Conservation (phyloP, 1,140 invertebrate species). For the Drosophila arawakana region DNA sequence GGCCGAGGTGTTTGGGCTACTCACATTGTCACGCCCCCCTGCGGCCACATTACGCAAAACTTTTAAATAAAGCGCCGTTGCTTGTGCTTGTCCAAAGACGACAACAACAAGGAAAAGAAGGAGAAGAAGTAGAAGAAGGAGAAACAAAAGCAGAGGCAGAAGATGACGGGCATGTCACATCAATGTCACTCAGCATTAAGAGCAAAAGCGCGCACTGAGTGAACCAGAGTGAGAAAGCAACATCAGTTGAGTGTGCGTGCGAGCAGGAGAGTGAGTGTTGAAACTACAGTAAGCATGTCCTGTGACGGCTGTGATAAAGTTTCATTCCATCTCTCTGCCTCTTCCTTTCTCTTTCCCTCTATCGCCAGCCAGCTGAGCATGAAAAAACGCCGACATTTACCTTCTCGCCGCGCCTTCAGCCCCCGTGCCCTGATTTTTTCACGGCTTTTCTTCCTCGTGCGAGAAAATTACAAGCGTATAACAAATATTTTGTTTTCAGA, state of each 20-base stretch:
- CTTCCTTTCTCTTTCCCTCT: conserved; percentile 6
- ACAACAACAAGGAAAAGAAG: conserved; percentile 9
- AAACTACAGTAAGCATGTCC: conserved; percentile 57
- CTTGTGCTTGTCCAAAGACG: conserved; percentile 24
- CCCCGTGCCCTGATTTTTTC: conserved; percentile 40
- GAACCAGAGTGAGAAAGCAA: background rate
- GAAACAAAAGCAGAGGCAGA: conserved; percentile 26
- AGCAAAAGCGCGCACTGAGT: conserved; percentile 28
- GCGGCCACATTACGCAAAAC: conserved; percentile 72
- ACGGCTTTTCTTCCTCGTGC: conserved; percentile 66
- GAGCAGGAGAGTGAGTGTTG: background rate
- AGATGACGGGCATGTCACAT: conserved; percentile 79
- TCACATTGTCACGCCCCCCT: conserved; percentile 67
- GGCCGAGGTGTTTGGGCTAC: conserved; percentile 54
- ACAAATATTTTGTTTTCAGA: conserved; percentile 80
- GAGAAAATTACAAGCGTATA: conserved; percentile 78
- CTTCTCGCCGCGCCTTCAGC: conserved; percentile 7
- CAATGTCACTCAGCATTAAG: conserved; percentile 81
- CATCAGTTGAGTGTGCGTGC: too few species aligned
- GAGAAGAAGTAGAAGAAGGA: conserved; percentile 6
- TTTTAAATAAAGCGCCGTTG: conserved; percentile 70
- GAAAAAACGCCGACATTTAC: conserved; percentile 57
- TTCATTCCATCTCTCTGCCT: conserved; percentile 43
- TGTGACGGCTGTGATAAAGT: conserved; percentile 70
- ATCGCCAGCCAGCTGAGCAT: conserved; percentile 61